These are phyloP conservation scores for Elysia crispata DNA, from an alignment of 2,888 invertebrate species.

Conservation along the genomic window DNA sequence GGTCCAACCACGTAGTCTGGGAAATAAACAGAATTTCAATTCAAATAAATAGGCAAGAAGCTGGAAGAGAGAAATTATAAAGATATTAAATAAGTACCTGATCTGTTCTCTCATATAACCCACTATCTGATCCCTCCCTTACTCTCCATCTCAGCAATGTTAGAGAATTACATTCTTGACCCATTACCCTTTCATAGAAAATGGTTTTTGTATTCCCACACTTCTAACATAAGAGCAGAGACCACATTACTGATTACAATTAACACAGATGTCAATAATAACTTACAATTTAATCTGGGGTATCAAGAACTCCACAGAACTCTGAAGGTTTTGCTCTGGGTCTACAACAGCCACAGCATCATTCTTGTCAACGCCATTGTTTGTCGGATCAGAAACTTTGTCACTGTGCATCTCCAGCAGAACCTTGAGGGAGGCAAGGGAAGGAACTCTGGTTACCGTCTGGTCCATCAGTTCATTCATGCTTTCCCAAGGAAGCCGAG, in stretches of 20 bases:
- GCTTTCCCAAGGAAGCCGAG: slow-evolving; percentile 85
- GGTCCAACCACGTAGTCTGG: slow-evolving; percentile 44
- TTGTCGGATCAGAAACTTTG: slow-evolving; percentile 56
- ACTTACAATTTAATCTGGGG: slow-evolving; percentile 70
- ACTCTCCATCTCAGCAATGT: too few species aligned
- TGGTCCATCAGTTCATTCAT: slow-evolving; percentile 83
- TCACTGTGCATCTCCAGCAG: slow-evolving; percentile 59
- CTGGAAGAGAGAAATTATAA: too few species aligned
- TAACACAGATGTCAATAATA: too few species aligned
- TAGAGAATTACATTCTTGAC: too few species aligned
- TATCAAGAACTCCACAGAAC: slow-evolving; percentile 81
- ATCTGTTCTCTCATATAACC: too few species aligned
- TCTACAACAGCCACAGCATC: slow-evolving; percentile 83
- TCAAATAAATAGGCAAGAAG: too few species aligned
- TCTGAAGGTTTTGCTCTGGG: slow-evolving; percentile 84
- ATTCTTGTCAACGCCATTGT: slow-evolving; percentile 78
- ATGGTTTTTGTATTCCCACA: too few species aligned
- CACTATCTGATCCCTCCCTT: too few species aligned
- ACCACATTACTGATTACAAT: too few species aligned
- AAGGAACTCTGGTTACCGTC: slow-evolving; percentile 86
- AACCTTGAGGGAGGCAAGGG: slow-evolving; percentile 78
- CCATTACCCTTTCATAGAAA: too few species aligned
- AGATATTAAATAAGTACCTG: too few species aligned
- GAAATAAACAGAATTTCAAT: not conserved
- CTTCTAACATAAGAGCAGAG: too few species aligned